Conservation (phyloP, 2,888 invertebrate genomes). For the Sarcophaga caerulescens region DNA sequence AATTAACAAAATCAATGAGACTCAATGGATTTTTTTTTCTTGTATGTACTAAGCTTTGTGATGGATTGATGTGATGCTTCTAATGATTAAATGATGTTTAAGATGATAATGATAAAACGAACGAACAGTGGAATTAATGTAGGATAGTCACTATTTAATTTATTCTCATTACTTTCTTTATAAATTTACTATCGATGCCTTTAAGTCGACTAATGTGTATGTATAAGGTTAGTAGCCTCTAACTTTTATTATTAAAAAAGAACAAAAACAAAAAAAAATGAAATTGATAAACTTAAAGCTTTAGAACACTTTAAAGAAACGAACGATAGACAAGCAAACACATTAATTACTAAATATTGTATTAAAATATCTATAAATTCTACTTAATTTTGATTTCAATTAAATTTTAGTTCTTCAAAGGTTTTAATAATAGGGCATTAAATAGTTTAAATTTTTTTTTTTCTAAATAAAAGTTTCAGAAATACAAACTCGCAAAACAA, state of each 20-base stretch:
- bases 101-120: constrained; percentile 30
- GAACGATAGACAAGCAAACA: not conserved
- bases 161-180: constrained; percentile 16
- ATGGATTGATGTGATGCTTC: constrained; percentile 60
- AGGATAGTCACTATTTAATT: constrained; percentile 49
- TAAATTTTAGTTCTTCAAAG: too few relatives aligned
- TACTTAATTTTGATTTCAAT: too few relatives aligned
- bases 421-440: not conserved
- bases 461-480: not conserved
- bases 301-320: constrained; percentile 16
- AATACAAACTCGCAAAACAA: constrained; percentile 1
- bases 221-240: not conserved
- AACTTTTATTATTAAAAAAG: constrained; percentile 6
- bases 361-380: too few relatives aligned
- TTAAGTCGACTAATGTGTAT: constrained; percentile 27
- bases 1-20: constrained; percentile 9
- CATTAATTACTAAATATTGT: not conserved
- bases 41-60: constrained; percentile 52
- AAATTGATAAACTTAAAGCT: constrained; percentile 11
- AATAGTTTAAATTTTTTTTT: too few relatives aligned
- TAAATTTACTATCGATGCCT: constrained; percentile 32
- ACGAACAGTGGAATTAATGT: constrained; percentile 48
- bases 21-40: constrained; percentile 37
- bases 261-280: not conserved
- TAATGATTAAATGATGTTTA: constrained; percentile 21